Evolutionary conservation across 2,888 invertebrate genomes (phyloP), one percentile per base, ranked within the genome.

Genomic region (Pandemis corylana): DNA sequence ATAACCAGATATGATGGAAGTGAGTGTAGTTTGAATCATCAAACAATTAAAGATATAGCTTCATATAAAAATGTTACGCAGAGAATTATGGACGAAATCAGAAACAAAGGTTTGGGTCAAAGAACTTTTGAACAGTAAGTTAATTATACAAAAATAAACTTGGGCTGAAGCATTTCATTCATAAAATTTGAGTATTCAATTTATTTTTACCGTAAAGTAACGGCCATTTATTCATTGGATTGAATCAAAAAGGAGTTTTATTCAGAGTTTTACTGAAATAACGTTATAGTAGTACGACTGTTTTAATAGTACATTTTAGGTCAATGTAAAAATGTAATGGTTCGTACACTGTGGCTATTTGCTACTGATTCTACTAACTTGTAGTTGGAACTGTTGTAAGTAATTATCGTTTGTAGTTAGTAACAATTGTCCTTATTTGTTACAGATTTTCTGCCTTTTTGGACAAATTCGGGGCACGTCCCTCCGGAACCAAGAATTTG

Each of bases 401-500:
- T 36, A 36, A 4, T 36, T 36, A 36, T 4, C 3, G 0, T 46
- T 46, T 10, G 2, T 3, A 46, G 12, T 46, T 10, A 28, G 59
- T 59, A 12, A 20, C 12, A 28, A 53, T 0, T 9, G 28, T 5
- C 12, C 4, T 28, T 20, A 28, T 28, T 53, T 63, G 44, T 85
- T 84, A 46, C 76, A 90, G 90, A 71, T 90, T 89, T 68, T 79
- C 82, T 20, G 76, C 80, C 20, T 90, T 91, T 49, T 88, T 91
- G 65, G 90, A 90, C 61, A 95, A 89, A 63, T 97, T 96, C 87
- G 97, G 97, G 0, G 90, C 95, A 12, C 91, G 97, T 72, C 89
- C 95, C 46, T 89, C 96, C 0, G 97, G 97, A 0, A 95, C 96
- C 0, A 82, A 93, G 68, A 90, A 87, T 72, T 89, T 97, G 66